Conservation (phyloP, 37 sponge, comb jelly and placozoan species). For the Hormiphora californensis region DNA sequence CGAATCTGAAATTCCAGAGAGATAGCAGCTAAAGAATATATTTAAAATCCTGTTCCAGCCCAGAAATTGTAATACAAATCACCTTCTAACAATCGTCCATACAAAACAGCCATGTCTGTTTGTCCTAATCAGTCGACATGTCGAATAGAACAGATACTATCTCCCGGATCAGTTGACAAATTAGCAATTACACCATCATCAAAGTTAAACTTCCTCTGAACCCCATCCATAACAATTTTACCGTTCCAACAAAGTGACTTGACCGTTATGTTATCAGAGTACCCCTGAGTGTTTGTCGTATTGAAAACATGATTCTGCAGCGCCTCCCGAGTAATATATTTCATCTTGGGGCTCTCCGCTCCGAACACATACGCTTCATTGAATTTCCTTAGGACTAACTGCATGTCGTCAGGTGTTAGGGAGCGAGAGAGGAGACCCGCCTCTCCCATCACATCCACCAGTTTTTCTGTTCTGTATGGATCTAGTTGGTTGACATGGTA, state of each 20-base stretch:
- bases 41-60: no score
- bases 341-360: not conserved
- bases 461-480: slow-evolving; percentile 11
- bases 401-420: not conserved
- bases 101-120: no score
- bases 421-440: not conserved
- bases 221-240: slow-evolving; percentile 41
- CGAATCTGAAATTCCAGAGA: no score
- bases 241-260: slow-evolving; percentile 52
- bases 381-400: not conserved
- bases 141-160: slow-evolving; percentile 40
- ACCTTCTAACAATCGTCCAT: no score
- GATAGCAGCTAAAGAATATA: no score
- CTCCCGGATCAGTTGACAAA: not conserved
- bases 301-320: slow-evolving; percentile 39
- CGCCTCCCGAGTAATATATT: slow-evolving; percentile 25
- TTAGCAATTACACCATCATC: slow-evolving; percentile 41
- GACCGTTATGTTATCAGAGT: not conserved
- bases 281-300: slow-evolving; percentile 18
- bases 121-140: slow-evolving; percentile 38
- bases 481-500: slow-evolving; percentile 24
- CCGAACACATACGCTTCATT: not conserved
- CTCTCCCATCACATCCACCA: not conserved
- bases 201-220: slow-evolving; percentile 54
- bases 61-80: no score